Evolutionary conservation across 1,140 invertebrate species (phyloP).

Genomic region (Alviniconcha marisindica): DNA sequence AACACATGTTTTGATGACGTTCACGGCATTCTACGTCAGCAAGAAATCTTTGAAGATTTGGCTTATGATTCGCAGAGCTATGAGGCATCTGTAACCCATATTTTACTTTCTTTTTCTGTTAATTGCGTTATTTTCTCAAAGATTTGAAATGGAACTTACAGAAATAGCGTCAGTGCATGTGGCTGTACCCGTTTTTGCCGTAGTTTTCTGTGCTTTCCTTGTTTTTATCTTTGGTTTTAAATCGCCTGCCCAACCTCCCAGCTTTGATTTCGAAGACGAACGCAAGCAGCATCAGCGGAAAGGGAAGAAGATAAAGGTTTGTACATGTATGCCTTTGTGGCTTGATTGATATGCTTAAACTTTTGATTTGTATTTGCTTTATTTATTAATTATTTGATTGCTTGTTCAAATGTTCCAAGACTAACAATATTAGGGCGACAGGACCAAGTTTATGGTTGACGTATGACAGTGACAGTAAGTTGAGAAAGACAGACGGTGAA

Average conservation of each 20-base stretch:
- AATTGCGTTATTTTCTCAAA: background rate
- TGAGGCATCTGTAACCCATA: slow-evolving; percentile 20
- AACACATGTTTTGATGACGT: slow-evolving; percentile 62
- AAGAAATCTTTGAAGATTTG: slow-evolving; percentile 54
- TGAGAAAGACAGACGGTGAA: too few relatives aligned
- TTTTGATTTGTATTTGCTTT: too few relatives aligned
- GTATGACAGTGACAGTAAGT: too few relatives aligned
- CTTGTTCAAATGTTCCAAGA: too few relatives aligned
- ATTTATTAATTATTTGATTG: too few relatives aligned
- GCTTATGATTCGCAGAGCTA: background rate
- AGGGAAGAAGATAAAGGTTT: slow-evolving; percentile 44
- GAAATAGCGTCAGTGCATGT: slow-evolving; percentile 73
- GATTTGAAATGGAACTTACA: slow-evolving; percentile 64
- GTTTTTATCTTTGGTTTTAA: slow-evolving; percentile 77
- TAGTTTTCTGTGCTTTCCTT: slow-evolving; percentile 74
- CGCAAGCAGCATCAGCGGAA: slow-evolving; percentile 64
- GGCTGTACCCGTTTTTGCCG: slow-evolving; percentile 73
- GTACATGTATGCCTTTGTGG: too few relatives aligned
- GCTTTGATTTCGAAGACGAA: slow-evolving; percentile 73
- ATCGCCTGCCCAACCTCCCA: slow-evolving; percentile 74
- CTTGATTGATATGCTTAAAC: too few relatives aligned
- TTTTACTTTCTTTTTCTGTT: slow-evolving; percentile 27
- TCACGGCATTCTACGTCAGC: slow-evolving; percentile 67
- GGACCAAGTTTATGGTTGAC: too few relatives aligned
- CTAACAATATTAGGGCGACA: too few relatives aligned